Base-by-base conservation (phyloP, 2,888 invertebrate species). In the Ypsolopha sequella region DNA sequence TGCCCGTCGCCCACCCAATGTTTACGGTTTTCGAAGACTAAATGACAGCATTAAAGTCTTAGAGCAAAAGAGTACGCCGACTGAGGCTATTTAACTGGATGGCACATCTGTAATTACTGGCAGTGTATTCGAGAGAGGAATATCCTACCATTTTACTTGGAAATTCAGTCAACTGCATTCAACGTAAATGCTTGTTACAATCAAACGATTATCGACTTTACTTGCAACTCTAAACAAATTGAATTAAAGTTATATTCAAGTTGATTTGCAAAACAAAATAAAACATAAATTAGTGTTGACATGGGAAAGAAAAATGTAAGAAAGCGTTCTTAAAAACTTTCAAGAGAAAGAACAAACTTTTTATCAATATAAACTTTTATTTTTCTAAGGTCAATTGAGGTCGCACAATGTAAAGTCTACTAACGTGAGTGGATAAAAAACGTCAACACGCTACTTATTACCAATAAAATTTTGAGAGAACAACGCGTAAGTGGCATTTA, bases 401-500 rank as follows among this genome's bases (percentile, higher is more conserved):
- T 47, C 47, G 58, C 60, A 56, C 60, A 65, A 58, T 61, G 65
- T 57, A 33, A n/a, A n/a, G 36, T 48, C 33, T 41, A 41, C 34
- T 10, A 36, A 35, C 13, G 46, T 46, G 46, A 45, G 45, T 36
- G 54, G 57, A 67, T 61, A 66, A 75, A 51, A 77, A 76, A 65
- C 65, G 67, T 66, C 66, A 68, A 70, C 73, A 70, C 61, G 73
- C 75, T 80, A 78, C 80, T 81, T 80, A 76, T 66, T 69, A 79
- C 68, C 68, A 76, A 82, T 84, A 82, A 80, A 77, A 75, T 68
- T 81, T 85, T 67, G 74, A 78, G 72, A 72, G 76, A 77, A 80
- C 76, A 78, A 71, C 76, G 69, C 70, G 60, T 82, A 77, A 82
- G 76, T 81, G 80, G 82, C 75, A 81, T 80, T 80, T 76, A 79